Conservation (phyloP, 2,797 vertebrate species). For the Dermochelys coriacea region DNA sequence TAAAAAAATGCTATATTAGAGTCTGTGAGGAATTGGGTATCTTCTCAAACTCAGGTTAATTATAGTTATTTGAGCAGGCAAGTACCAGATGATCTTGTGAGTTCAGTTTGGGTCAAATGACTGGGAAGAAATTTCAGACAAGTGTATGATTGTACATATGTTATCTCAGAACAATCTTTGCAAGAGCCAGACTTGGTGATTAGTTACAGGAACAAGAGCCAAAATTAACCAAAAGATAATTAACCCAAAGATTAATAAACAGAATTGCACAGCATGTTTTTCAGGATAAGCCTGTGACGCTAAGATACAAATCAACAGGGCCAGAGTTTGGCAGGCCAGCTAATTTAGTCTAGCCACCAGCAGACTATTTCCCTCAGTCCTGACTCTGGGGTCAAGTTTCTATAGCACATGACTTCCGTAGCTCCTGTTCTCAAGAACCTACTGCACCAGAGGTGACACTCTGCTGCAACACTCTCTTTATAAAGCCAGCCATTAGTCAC, state of each 20-base stretch:
- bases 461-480: background rate
- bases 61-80: background rate
- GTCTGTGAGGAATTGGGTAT: background rate
- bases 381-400: background rate
- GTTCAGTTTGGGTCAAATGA: background rate
- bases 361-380: background rate
- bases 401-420: background rate
- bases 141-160: background rate
- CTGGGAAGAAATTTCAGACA: background rate
- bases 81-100: background rate
- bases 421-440: background rate
- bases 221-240: conserved; percentile 46
- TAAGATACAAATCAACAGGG: conserved; percentile 32
- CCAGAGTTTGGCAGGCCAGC: background rate
- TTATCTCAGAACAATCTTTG: background rate
- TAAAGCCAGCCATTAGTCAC: background rate
- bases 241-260: conserved; percentile 34
- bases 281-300: background rate
- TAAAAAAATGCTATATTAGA: background rate
- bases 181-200: background rate
- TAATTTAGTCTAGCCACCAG: background rate
- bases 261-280: conserved; percentile 30
- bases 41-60: background rate
- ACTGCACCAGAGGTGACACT: rapidly evolving
- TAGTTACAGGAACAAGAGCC: conserved; percentile 9